These are phyloP conservation scores for Andrena dorsata DNA, from an alignment of 2,888 invertebrate genomes.

Conservation along the genomic window DNA sequence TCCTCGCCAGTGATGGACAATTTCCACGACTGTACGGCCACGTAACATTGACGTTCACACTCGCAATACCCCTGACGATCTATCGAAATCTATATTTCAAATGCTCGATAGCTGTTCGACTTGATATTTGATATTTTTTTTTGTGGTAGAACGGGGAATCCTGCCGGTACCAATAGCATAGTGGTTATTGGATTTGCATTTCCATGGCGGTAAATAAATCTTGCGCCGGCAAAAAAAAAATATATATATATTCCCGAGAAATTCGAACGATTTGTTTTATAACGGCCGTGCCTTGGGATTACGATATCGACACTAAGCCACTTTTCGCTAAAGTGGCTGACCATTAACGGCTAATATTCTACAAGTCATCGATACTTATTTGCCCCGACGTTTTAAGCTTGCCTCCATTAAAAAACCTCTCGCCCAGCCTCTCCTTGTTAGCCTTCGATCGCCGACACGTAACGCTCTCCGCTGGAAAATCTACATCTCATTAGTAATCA, in stretches of 20 bases:
- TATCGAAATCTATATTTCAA: not conserved
- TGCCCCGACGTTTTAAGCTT: too few relatives aligned
- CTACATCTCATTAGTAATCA: too few relatives aligned
- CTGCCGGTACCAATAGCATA: not conserved
- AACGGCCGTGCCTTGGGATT: not conserved
- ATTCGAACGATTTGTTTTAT: not conserved
- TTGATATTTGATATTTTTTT: conserved; percentile 4
- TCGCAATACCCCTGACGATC: not conserved
- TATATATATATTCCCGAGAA: not conserved
- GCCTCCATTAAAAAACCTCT: too few relatives aligned
- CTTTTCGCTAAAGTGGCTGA: too few relatives aligned
- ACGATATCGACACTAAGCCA: too few relatives aligned
- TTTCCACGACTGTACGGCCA: conserved; percentile 4
- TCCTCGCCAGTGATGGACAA: conserved; percentile 2
- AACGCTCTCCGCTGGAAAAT: too few relatives aligned
- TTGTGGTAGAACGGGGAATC: not conserved
- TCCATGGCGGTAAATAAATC: conserved; percentile 8
- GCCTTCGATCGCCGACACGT: too few relatives aligned
- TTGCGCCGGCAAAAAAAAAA: not conserved
- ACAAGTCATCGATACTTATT: too few relatives aligned
- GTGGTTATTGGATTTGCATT: conserved; percentile 19
- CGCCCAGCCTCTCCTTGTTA: too few relatives aligned
- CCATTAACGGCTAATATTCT: too few relatives aligned
- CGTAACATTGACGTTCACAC: not conserved
- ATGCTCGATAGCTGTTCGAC: too few relatives aligned